These are phyloP conservation scores for Tachysurus vachellii DNA, from an alignment of 2,113 vertebrate species.

Conservation along the genomic window DNA sequence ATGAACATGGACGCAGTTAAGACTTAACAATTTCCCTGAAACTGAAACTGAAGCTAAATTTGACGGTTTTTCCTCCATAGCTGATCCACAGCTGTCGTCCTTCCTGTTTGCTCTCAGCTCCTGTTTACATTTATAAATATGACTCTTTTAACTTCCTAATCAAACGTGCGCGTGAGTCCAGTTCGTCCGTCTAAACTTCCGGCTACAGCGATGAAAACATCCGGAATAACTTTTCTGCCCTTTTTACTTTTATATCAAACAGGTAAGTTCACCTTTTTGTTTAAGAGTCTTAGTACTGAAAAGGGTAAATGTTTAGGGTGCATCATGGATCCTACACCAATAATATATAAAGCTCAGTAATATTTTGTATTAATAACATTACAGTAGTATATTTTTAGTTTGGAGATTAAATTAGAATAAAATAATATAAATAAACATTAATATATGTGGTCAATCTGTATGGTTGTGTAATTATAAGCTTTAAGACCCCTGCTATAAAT, in stretches of 20 bases:
- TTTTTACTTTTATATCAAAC: slow-evolving; percentile 1
- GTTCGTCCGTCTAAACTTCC: background rate
- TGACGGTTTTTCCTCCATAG: background rate
- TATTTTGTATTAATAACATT: too few relatives aligned
- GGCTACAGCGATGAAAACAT: background rate
- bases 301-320: background rate
- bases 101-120: background rate
- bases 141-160: background rate
- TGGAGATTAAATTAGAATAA: too few relatives aligned
- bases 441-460: background rate
- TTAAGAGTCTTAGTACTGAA: background rate
- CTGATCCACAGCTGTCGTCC: too few relatives aligned
- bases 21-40: background rate
- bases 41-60: background rate
- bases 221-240: background rate
- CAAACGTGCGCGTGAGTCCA: background rate
- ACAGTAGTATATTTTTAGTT: too few relatives aligned
- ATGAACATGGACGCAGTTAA: too few relatives aligned
- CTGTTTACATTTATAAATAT: background rate
- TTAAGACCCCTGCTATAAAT: background rate
- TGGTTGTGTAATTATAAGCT: background rate
- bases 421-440: background rate
- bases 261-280: background rate
- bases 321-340: background rate
- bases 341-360: too few relatives aligned